Evolutionary conservation across 1,140 invertebrate genomes (phyloP), one percentile per base, ranked within the genome.

Genomic region (Cotesia glomerata): DNA sequence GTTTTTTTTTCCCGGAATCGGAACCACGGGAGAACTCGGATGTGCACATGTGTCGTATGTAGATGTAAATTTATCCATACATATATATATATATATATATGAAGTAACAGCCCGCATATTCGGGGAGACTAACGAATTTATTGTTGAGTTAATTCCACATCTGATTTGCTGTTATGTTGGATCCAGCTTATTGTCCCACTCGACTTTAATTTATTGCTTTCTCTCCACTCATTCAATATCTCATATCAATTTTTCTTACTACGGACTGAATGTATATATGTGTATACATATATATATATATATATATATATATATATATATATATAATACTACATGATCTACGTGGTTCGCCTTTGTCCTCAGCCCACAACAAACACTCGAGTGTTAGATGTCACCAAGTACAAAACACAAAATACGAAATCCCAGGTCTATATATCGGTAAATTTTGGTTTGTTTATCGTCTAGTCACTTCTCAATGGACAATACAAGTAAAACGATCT

Each of bases 121-220:
- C 45, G 62, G 62, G 63, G 7, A 66, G 54, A 65, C 54, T 72
- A 72, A 72, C 70, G 70, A 72, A 72, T 72, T 72, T 72, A 72
- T 72, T 72, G 70, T 72, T 66, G 52, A 56, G 70, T 72, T 72
- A 72, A 72, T 66, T 72, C 52, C 35, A 34, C 39, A 61, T 52
- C 34, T 39, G 18, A 63, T 49, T 51, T 54, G 59, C 59, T 49
- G 34, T 13, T 52, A 26, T 1, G 26, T 26, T 26, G 65, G 18
- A 64, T 72, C 54, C 36, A 36, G 39, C 54, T 59, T 72, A 72
- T 72, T 72, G 63, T 72, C 34, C n/a, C 52, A 66, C 63, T 66
- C 39, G 70, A 72, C 52, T 66, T 66, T 14, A 72, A 72, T 66
- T 72, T 66, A 72, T 72, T 66, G 63, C 63, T 14, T 54, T 54